A percentile compares a stretch with the other conserved stretches of the same genome.
phyloP scores from a whole-genome alignment of 2,888 invertebrate genomes.

The Alentia gelatinosa region DNA sequence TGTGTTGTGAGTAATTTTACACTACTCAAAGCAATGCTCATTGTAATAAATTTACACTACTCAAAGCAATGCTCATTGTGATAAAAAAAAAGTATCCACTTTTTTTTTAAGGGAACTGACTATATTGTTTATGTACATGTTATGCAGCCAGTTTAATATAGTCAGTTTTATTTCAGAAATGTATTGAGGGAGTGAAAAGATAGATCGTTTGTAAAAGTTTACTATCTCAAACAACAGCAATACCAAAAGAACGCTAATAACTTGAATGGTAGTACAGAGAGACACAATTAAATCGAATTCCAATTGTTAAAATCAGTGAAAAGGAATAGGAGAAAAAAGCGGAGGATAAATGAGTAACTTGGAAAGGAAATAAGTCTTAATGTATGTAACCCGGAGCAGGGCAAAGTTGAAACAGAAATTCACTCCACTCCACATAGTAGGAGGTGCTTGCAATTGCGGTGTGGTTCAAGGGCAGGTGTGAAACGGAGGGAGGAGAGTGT shows the following conservation, averaged over 20 bases:
- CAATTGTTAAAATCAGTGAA: too few species aligned
- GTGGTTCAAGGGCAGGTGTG: conserved; percentile 15
- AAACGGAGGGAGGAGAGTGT: background rate
- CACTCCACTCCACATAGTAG: background rate
- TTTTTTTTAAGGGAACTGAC: background rate
- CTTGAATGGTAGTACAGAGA: background rate
- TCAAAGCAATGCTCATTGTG: too few species aligned
- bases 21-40: too few species aligned
- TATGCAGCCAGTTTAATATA: background rate
- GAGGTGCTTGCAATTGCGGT: conserved; percentile 39
- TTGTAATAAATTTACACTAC: too few species aligned
- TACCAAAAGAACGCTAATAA: background rate
- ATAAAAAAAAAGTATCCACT: too few species aligned
- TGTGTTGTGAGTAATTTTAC: too few species aligned
- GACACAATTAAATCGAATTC: too few species aligned
- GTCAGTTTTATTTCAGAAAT: background rate
- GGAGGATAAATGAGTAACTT: background rate
- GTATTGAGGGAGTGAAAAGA: background rate
- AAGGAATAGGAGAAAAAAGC: background rate
- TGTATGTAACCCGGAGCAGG: background rate
- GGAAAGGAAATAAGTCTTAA: too few species aligned
- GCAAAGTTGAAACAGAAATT: background rate
- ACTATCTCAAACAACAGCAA: background rate
- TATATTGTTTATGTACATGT: background rate
- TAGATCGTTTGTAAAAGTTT: background rate